Evolutionary conservation across 2,888 invertebrate species (phyloP).

Genomic region (Phragmatobia fuliginosa): DNA sequence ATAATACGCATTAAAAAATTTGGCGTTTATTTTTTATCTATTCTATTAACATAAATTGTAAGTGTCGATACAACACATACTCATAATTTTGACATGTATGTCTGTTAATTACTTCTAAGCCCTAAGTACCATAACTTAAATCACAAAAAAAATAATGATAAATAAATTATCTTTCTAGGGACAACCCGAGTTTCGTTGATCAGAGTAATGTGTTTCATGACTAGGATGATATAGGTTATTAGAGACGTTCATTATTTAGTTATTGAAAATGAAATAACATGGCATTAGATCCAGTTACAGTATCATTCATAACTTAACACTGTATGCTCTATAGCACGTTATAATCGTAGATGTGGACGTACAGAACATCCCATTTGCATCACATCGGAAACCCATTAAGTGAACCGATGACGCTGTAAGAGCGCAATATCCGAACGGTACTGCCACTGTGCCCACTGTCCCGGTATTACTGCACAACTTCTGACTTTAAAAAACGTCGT

Average conservation of each 20-base stretch:
- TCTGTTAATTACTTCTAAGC: too few relatives aligned
- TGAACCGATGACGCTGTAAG: conserved; percentile 73
- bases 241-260: neutral
- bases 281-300: conserved; percentile 40
- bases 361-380: conserved; percentile 80
- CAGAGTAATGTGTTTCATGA: neutral
- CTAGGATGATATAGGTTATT: neutral
- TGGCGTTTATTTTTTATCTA: neutral
- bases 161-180: neutral
- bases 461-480: conserved; percentile 40
- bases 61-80: too few relatives aligned
- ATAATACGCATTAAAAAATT: neutral
- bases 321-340: conserved; percentile 32
- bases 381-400: conserved; percentile 84
- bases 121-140: too few relatives aligned
- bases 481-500: conserved; percentile 31
- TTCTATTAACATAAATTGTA: too few relatives aligned
- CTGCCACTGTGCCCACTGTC: conserved; percentile 43
- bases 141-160: neutral
- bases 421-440: conserved; percentile 82
- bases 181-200: neutral
- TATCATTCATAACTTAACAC: conserved; percentile 61
- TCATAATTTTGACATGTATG: too few relatives aligned
- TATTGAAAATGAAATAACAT: neutral
- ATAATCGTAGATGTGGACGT: conserved; percentile 50